Conservation (phyloP, 2,888 invertebrate species). For the Nomada fucata region DNA sequence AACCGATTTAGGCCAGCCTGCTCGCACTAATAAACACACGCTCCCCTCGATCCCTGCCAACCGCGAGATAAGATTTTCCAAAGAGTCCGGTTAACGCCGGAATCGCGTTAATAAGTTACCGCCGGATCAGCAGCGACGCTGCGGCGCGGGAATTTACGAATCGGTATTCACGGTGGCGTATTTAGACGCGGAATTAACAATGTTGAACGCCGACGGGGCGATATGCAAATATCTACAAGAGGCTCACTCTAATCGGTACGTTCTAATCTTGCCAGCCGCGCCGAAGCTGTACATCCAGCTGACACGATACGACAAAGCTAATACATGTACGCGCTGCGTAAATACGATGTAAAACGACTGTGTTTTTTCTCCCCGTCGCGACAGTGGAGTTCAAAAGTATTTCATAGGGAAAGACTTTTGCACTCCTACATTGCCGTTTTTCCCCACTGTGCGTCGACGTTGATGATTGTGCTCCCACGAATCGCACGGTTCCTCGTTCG, state of each 20-base stretch:
- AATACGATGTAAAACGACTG: conserved; percentile 26
- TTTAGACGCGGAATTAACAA: conserved; percentile 46
- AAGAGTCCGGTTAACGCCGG: background rate
- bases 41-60: too few species aligned
- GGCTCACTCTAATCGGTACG: conserved; percentile 45
- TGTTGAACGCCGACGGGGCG: conserved; percentile 48
- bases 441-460: too few species aligned
- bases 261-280: conserved; percentile 54
- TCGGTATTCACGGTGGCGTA: conserved; percentile 24
- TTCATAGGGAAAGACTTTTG: too few species aligned
- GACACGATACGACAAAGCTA: conserved; percentile 35
- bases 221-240: conserved; percentile 65
- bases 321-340: conserved; percentile 15
- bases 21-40: too few species aligned
- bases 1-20: too few species aligned
- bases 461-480: conserved; percentile 18
- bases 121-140: conserved; percentile 11
- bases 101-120: conserved; percentile 35
- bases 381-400: too few species aligned
- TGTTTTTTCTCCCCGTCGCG: conserved; percentile 27
- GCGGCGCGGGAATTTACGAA: conserved; percentile 38
- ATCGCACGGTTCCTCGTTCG: background rate
- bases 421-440: too few species aligned
- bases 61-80: too few species aligned
- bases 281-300: conserved; percentile 28